Percentiles rank a stretch among this genome's conserved stretches.
These are phyloP conservation scores for Bombyx huttoni DNA, from an alignment of 2,888 invertebrate species.

Conservation along the genomic window DNA sequence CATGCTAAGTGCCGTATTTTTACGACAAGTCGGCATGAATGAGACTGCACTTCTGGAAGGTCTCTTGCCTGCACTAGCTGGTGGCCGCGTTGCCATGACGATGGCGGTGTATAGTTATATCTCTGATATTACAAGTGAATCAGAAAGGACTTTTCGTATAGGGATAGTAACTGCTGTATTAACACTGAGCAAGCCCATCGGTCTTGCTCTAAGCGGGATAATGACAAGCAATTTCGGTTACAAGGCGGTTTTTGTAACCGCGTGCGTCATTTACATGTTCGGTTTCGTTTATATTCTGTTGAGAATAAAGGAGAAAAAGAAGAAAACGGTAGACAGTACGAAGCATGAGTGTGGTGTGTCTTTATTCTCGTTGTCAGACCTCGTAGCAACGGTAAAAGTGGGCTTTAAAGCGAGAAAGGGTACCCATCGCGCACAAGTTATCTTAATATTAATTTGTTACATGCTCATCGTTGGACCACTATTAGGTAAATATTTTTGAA, in stretches of 20 bases:
- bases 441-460: constrained; percentile 55
- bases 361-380: constrained; percentile 46
- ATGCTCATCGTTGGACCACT: constrained; percentile 69
- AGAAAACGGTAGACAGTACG: constrained; percentile 41
- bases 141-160: constrained; percentile 74
- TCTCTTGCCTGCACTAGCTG: constrained; percentile 73
- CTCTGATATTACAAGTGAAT: constrained; percentile 71
- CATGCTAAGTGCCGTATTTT: constrained; percentile 71
- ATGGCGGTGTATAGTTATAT: constrained; percentile 76
- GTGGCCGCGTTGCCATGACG: constrained; percentile 73
- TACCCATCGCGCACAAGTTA: constrained; percentile 47
- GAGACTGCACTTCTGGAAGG: constrained; percentile 71
- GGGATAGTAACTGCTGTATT: constrained; percentile 72
- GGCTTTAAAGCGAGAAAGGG: constrained; percentile 47
- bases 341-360: constrained; percentile 34
- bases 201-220: constrained; percentile 68
- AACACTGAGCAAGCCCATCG: constrained; percentile 66
- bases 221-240: constrained; percentile 62
- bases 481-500: constrained; percentile 43
- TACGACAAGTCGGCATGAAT: constrained; percentile 67
- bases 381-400: constrained; percentile 61
- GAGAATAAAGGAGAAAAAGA: constrained; percentile 46
- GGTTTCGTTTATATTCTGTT: constrained; percentile 58
- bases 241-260: constrained; percentile 57
- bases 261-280: constrained; percentile 52